These are phyloP conservation scores for Rhyacophila evoluta DNA, from an alignment of 2,888 invertebrate species.

Conservation along the genomic window DNA sequence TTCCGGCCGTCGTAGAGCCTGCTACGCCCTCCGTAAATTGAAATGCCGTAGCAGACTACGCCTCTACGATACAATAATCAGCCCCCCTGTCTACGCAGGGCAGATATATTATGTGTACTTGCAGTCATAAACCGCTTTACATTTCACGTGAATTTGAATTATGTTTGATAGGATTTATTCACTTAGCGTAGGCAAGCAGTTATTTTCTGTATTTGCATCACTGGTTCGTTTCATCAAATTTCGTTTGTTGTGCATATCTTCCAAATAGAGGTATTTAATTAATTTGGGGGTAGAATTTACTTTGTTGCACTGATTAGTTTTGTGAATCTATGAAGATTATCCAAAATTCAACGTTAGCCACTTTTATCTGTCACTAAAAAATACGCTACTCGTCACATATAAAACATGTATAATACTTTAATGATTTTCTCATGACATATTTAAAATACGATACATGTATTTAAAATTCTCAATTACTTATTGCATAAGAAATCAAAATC, in stretches of 20 bases:
- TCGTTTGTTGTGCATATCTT: not conserved
- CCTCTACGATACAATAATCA: slow-evolving; percentile 37
- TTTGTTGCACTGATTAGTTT: no score
- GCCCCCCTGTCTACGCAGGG: slow-evolving; percentile 12
- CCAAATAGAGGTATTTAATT: not conserved
- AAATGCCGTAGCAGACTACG: slow-evolving; percentile 47
- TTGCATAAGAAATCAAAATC: no score
- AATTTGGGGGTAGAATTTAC: no score
- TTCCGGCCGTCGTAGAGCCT: slow-evolving; percentile 41
- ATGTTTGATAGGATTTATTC: not conserved
- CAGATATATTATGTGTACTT: slow-evolving; percentile 7
- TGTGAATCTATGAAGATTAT: no score
- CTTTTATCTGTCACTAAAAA: no score
- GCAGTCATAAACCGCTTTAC: not conserved
- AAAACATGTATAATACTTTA: no score
- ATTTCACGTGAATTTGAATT: slow-evolving; percentile 23
- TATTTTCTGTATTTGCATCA: not conserved
- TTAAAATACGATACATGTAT: no score
- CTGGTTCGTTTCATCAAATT: not conserved
- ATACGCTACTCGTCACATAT: no score
- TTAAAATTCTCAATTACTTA: no score
- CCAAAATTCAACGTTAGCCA: no score
- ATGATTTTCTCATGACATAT: no score
- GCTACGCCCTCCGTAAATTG: slow-evolving; percentile 51
- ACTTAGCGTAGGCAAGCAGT: not conserved